These are phyloP conservation scores for Zosterops pallidus DNA, from an alignment of 2,113 vertebrate species.

Conservation along the genomic window DNA sequence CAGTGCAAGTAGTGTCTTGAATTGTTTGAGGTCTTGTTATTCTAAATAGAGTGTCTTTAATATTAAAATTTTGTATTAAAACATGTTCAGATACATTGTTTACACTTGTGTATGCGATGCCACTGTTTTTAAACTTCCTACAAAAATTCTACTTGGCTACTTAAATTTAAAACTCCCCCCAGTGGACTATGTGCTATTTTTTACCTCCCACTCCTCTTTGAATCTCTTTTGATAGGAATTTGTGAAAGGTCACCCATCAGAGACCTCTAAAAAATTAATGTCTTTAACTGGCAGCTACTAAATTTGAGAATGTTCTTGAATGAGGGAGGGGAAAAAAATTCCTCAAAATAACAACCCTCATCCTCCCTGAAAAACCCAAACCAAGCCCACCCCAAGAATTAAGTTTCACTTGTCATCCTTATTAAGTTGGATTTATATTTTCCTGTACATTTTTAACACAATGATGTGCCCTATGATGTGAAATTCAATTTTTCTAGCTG, in stretches of 20 bases:
- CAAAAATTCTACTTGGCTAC: conserved; percentile 64
- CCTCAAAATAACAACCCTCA: background rate
- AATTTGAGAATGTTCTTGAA: conserved; percentile 4
- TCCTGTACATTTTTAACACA: background rate
- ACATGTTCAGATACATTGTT: conserved; percentile 50
- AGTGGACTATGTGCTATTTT: background rate
- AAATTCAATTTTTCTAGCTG: conserved; percentile 33
- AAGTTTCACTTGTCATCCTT: conserved; percentile 1
- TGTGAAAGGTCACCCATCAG: conserved; percentile 12
- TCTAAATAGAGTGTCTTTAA: conserved; percentile 31
- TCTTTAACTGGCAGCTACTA: conserved; percentile 6
- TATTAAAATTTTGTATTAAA: conserved; percentile 36
- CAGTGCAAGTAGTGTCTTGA: background rate
- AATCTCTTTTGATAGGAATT: background rate
- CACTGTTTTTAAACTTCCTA: conserved; percentile 62
- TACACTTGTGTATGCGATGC: conserved; percentile 57
- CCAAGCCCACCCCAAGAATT: background rate
- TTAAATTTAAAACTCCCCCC: background rate
- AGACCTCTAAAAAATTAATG: conserved; percentile 48
- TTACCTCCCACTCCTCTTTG: background rate
- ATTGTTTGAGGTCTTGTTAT: conserved; percentile 11
- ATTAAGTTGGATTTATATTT: background rate
- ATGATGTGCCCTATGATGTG: background rate
- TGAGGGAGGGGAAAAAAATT: background rate
- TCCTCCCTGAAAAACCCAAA: background rate